A percentile compares a stretch with the other conserved stretches of the same genome.
Conservation (phyloP, 2,888 invertebrate species). For the Fissipunctia ypsillon region DNA sequence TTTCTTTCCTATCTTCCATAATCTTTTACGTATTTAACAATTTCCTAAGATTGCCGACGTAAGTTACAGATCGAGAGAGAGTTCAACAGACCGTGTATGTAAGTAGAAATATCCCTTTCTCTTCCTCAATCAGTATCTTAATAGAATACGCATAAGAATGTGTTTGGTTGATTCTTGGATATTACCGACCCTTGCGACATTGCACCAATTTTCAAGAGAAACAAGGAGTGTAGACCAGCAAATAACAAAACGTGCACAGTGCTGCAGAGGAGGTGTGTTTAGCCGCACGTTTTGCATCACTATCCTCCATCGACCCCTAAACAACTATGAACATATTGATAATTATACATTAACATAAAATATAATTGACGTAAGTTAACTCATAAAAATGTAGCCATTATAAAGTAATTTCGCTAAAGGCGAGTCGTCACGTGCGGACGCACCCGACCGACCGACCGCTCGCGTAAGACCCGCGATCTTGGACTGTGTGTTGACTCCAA, state of each 20-base stretch:
- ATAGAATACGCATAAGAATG: neutral
- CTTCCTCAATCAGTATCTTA: constrained; percentile 36
- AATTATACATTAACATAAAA: constrained; percentile 17
- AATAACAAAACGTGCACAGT: neutral
- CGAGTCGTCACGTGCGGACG: constrained; percentile 45
- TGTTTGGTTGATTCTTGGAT: neutral
- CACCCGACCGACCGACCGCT: constrained; percentile 30
- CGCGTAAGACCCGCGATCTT: constrained; percentile 33
- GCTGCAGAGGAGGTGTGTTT: neutral
- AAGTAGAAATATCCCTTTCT: constrained; percentile 49
- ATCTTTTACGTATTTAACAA: constrained; percentile 25
- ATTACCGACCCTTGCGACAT: neutral
- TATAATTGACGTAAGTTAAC: constrained; percentile 27
- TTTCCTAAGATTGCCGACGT: constrained; percentile 34
- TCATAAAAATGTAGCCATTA: constrained; percentile 31
- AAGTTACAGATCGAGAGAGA: constrained; percentile 28
- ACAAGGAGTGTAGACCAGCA: neutral
- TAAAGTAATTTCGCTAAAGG: constrained; percentile 39
- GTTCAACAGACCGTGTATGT: constrained; percentile 53
- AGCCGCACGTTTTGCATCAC: no score
- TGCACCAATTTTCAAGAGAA: neutral
- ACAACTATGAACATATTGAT: neutral
- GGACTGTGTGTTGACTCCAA: constrained; percentile 47
- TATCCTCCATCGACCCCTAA: neutral
- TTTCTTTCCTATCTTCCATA: neutral